Evolutionary conservation across 2,797 vertebrate species (phyloP).

Genomic region (Channallabes apus): DNA sequence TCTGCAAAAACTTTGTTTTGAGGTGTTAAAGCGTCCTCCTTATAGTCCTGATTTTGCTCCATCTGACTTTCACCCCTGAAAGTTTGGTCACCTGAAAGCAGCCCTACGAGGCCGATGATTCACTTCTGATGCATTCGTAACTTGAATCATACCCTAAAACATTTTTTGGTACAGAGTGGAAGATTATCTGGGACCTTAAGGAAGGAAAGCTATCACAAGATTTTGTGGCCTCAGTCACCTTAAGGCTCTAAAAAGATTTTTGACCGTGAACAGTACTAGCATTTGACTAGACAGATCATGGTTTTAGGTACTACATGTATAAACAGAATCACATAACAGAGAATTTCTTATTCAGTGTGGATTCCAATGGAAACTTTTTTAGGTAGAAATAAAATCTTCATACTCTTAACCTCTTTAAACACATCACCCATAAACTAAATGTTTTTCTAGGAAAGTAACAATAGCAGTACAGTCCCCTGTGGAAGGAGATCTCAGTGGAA

Average conservation of each 20-base stretch:
- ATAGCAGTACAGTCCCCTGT: not conserved
- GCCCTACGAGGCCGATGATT: no score
- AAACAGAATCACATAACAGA: not conserved
- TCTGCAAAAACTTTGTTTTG: no score
- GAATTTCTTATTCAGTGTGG: not conserved
- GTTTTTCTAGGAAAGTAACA: not conserved
- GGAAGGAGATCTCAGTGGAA: constrained; percentile 34
- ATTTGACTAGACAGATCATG: not conserved
- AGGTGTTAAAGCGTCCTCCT: no score
- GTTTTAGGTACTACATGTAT: not conserved
- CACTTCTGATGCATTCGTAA: no score
- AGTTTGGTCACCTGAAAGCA: no score
- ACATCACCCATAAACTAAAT: not conserved
- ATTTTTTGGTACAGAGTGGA: no score
- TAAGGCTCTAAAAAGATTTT: not conserved
- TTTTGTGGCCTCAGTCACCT: not conserved
- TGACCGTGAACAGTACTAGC: not conserved
- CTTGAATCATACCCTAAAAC: no score
- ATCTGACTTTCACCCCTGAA: no score
- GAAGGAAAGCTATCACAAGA: no score
- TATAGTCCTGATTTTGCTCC: no score
- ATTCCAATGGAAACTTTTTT: not conserved
- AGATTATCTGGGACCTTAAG: no score
- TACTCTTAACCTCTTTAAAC: not conserved
- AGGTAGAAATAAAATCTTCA: not conserved